Evolutionary conservation across 1,140 invertebrate species (phyloP).

Genomic region (Drosophila subobscura): DNA sequence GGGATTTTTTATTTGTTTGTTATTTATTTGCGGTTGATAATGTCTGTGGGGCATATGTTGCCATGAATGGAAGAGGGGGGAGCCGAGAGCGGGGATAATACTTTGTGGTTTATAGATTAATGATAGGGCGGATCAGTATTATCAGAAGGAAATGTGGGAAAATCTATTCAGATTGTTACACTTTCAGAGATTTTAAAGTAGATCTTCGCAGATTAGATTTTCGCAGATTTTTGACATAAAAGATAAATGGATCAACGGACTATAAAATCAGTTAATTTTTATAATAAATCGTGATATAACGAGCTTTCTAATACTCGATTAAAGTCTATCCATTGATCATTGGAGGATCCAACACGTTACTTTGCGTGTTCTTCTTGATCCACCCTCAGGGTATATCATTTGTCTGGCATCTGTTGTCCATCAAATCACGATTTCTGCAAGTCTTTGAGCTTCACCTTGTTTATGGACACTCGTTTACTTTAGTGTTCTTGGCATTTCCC

Average conservation of each 20-base stretch:
- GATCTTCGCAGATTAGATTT: too few species aligned
- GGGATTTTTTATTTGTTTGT: constrained; percentile 35
- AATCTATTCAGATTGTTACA: too few species aligned
- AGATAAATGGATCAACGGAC: too few species aligned
- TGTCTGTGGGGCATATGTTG: constrained; percentile 17
- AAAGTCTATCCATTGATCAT: too few species aligned
- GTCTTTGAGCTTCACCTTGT: constrained; percentile 37
- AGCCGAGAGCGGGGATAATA: background rate
- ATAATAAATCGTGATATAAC: too few species aligned
- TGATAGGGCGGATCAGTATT: constrained; percentile 19
- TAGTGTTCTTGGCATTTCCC: constrained; percentile 24
- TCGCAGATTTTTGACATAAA: too few species aligned
- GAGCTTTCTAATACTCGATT: too few species aligned
- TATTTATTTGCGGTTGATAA: background rate
- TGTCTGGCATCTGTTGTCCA: constrained; percentile 11
- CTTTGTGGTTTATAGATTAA: constrained; percentile 4
- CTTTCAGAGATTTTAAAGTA: too few species aligned
- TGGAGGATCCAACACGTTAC: too few species aligned
- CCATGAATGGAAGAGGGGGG: background rate
- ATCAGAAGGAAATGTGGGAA: background rate
- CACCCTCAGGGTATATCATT: constrained; percentile 35
- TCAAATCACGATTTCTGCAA: constrained; percentile 33
- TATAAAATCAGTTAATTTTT: too few species aligned
- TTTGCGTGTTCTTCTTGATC: too few species aligned
- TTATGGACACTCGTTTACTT: constrained; percentile 22